phyloP scores from a whole-genome alignment of 2,888 invertebrate genomes.

The Caenorhabditis sp. region DNA sequence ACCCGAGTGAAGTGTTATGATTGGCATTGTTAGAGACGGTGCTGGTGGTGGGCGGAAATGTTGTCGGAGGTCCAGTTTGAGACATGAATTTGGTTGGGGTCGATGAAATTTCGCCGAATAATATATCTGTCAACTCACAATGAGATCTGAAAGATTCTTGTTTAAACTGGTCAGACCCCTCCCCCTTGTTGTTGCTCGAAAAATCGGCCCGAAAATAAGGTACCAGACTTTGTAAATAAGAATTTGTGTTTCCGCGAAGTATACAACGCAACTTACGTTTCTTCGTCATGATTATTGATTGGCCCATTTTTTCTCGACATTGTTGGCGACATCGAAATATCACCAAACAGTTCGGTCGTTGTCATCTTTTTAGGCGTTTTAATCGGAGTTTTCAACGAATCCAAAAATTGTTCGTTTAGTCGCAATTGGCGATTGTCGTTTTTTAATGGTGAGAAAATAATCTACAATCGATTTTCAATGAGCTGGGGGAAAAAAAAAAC shows the following conservation, averaged over 20 bases:
- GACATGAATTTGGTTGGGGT: background rate
- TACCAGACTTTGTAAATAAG: too few species aligned
- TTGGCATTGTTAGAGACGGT: constrained; percentile 9
- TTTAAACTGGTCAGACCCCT: too few species aligned
- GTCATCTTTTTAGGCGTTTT: constrained; percentile 20
- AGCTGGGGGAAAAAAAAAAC: background rate
- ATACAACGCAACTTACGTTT: background rate
- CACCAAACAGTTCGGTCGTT: constrained; percentile 17
- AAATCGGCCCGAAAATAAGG: background rate
- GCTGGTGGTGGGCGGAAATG: too few species aligned
- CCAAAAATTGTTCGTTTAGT: constrained; percentile 10
- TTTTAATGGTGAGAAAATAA: constrained; percentile 8
- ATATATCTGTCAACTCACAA: constrained; percentile 12
- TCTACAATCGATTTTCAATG: background rate
- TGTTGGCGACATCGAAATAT: constrained; percentile 27
- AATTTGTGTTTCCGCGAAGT: too few species aligned
- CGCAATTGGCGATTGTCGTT: background rate
- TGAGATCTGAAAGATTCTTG: background rate
- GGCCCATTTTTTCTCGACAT: constrained; percentile 5
- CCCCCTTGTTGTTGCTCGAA: too few species aligned
- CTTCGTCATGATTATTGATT: background rate
- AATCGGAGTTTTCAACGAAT: constrained; percentile 14
- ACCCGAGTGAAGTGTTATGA: background rate
- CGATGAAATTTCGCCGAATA: constrained; percentile 8
- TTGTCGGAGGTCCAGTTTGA: background rate